Conservation (phyloP, 2,888 invertebrate species). For the Cephus nigrinus region DNA sequence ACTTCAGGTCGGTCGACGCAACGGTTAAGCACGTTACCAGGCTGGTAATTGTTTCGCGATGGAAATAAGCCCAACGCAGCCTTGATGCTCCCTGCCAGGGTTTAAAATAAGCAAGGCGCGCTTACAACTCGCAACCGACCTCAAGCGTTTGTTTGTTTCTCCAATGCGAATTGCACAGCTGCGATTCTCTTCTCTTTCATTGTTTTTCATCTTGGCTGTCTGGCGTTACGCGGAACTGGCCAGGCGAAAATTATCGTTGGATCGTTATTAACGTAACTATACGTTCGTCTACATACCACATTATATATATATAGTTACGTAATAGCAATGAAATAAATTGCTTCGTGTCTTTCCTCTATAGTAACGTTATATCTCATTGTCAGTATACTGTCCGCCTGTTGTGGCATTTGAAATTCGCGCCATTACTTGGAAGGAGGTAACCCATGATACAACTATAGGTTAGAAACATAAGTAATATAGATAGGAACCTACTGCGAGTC, state of each 20-base stretch:
- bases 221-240: neutral
- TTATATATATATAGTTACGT: too few species aligned
- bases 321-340: too few species aligned
- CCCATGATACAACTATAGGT: neutral
- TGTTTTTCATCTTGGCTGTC: neutral
- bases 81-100: constrained; percentile 5
- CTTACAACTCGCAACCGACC: neutral
- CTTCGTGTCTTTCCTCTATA: neutral
- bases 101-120: constrained; percentile 1
- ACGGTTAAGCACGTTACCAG: neutral
- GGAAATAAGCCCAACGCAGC: constrained; percentile 1
- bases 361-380: neutral
- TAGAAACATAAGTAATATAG: neutral
- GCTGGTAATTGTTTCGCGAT: constrained; percentile 1
- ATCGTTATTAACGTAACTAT: neutral
- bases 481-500: neutral
- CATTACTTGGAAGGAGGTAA: neutral
- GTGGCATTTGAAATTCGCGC: neutral
- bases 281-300: too few species aligned
- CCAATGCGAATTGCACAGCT: neutral
- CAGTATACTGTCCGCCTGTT: neutral
- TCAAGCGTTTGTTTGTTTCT: constrained; percentile 2
- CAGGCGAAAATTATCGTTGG: neutral
- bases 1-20: neutral
- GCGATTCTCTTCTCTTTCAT: neutral